These are phyloP conservation scores for Chunga burmeisteri DNA, from an alignment of 2,113 vertebrate species.

Conservation along the genomic window DNA sequence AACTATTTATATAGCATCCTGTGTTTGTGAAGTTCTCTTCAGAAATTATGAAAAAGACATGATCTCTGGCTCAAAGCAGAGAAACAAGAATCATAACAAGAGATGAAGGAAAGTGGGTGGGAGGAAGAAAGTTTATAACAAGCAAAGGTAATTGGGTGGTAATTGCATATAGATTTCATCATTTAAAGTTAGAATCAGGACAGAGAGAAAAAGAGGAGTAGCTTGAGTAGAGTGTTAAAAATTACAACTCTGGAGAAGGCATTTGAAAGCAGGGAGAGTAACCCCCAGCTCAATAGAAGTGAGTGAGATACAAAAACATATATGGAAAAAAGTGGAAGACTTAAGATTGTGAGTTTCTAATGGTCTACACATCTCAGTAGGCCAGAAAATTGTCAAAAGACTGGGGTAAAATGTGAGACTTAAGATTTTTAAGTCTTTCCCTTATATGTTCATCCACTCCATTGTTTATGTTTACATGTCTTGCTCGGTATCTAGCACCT, in stretches of 20 bases:
- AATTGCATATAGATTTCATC: background rate
- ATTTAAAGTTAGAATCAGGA: background rate
- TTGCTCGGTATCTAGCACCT: background rate
- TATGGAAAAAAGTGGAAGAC: background rate
- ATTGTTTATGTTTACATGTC: background rate
- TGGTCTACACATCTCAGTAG: background rate
- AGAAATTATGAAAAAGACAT: background rate
- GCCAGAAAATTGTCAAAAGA: background rate
- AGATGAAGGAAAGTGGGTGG: background rate
- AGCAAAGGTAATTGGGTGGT: background rate
- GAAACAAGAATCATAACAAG: background rate
- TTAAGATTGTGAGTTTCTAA: background rate
- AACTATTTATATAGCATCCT: background rate
- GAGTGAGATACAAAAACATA: background rate
- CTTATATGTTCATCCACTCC: background rate
- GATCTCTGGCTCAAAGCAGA: background rate
- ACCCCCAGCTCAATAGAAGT: background rate
- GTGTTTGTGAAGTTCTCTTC: background rate
- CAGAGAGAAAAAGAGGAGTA: background rate
- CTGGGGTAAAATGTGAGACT: accelerated
- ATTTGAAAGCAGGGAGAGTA: background rate
- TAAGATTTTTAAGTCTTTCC: background rate
- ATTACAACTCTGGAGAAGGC: background rate
- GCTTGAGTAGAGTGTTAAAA: background rate
- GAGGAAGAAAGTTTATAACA: background rate